Percentiles rank a stretch among this genome's conserved stretches.
Evolutionary conservation across 2,888 invertebrate species (phyloP).

Genomic region (Pseudococcus longispinus): DNA sequence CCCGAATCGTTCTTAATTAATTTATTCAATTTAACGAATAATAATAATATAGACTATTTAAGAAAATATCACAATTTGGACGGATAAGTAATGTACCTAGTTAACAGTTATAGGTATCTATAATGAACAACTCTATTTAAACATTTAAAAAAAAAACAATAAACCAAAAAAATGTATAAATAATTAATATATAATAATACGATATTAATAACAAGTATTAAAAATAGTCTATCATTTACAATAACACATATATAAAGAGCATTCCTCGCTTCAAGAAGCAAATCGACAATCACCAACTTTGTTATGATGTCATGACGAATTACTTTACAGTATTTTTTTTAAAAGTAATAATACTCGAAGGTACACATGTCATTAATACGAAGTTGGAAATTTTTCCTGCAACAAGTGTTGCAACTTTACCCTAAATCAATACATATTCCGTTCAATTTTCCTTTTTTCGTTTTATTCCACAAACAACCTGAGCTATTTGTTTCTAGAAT

Average conservation of each 20-base stretch:
- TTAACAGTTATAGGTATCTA: conserved; percentile 14
- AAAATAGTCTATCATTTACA: not conserved
- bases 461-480: too few relatives aligned
- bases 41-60: conserved; percentile 14
- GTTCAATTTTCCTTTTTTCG: too few relatives aligned
- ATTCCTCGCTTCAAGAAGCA: not conserved
- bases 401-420: too few relatives aligned
- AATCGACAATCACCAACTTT: not conserved
- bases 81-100: conserved; percentile 35
- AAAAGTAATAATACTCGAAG: not conserved
- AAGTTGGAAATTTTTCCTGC: too few relatives aligned
- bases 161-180: not conserved
- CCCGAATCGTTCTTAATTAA: not conserved
- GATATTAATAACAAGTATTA: conserved; percentile 7
- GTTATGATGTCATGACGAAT: not conserved
- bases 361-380: too few relatives aligned
- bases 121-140: conserved; percentile 3
- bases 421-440: too few relatives aligned
- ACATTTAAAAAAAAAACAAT: conserved; percentile 11
- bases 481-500: too few relatives aligned
- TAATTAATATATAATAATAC: not conserved
- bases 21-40: conserved; percentile 19
- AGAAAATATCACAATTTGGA: conserved; percentile 42
- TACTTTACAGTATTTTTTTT: not conserved
- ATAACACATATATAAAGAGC: conserved; percentile 1